Conservation (phyloP, 2,797 vertebrate genomes). For the Aratinga solstitialis region DNA sequence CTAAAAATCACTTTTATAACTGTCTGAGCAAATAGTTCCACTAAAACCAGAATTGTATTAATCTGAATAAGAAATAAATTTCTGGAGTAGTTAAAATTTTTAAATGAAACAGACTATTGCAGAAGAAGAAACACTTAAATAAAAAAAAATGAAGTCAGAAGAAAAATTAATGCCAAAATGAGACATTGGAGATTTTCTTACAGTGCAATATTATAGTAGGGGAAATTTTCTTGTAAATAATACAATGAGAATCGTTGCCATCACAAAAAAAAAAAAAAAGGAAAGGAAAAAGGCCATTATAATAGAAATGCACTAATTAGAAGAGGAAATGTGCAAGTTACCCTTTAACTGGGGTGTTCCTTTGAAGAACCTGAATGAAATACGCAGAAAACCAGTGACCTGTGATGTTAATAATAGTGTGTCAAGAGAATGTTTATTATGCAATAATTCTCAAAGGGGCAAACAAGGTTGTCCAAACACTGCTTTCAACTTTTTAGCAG, state of each 20-base stretch:
- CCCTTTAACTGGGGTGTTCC: constrained; percentile 66
- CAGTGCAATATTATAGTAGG: background rate
- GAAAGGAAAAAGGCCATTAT: constrained; percentile 6
- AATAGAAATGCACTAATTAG: constrained; percentile 35
- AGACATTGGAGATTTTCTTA: background rate
- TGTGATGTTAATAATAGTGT: constrained; percentile 17
- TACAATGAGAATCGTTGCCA: background rate
- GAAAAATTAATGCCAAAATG: background rate
- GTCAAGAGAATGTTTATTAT: constrained; percentile 34
- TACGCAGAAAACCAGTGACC: constrained; percentile 65
- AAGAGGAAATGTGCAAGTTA: constrained; percentile 67
- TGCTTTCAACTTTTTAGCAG: background rate
- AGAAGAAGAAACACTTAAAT: background rate
- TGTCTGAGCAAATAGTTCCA: background rate
- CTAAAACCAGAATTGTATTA: background rate
- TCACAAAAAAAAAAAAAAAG: background rate
- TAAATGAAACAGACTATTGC: background rate
- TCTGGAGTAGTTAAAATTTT: background rate
- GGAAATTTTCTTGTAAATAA: background rate
- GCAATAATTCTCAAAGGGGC: constrained; percentile 60
- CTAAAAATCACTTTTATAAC: background rate
- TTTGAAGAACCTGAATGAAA: constrained; percentile 36
- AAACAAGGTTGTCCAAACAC: constrained; percentile 64
- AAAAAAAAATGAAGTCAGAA: background rate
- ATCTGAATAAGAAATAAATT: background rate